Conservation (phyloP, 2,888 invertebrate genomes). For the Blera fallax region DNA sequence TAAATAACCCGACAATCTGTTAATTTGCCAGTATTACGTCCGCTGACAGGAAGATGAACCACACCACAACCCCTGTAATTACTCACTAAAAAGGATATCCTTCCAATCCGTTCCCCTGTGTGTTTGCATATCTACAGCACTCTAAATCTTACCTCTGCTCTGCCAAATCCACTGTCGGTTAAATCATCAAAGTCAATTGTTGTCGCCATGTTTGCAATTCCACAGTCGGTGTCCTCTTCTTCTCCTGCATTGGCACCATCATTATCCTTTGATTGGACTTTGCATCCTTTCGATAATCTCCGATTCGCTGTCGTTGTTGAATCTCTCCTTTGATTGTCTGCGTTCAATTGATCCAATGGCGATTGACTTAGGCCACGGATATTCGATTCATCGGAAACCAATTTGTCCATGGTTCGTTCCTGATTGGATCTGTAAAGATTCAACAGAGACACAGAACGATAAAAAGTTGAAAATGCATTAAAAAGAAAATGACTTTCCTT, state of each 20-base stretch:
- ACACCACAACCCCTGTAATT: neutral
- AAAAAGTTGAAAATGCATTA: neutral
- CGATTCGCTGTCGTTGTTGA: constrained; percentile 35
- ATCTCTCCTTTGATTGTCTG: constrained; percentile 66
- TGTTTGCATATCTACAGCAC: neutral
- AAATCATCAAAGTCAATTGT: constrained; percentile 73
- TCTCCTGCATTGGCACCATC: constrained; percentile 30
- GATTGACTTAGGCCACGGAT: constrained; percentile 77
- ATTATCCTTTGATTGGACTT: constrained; percentile 53
- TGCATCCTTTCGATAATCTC: constrained; percentile 72
- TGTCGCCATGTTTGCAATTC: constrained; percentile 72
- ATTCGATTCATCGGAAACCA: constrained; percentile 78
- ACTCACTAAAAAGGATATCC: constrained; percentile 25
- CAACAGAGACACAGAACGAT: constrained; percentile 1
- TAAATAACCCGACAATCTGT: constrained; percentile 45
- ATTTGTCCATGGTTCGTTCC: constrained; percentile 78
- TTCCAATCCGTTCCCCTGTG: constrained; percentile 55
- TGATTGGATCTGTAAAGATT: constrained; percentile 75
- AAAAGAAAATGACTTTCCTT: neutral
- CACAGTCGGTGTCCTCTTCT: constrained; percentile 46
- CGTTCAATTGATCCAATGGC: constrained; percentile 75
- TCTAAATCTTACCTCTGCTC: constrained; percentile 76
- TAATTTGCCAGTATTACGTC: constrained; percentile 44
- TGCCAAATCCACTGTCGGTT: constrained; percentile 73
- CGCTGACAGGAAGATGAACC: constrained; percentile 4